These are phyloP conservation scores for Sisor rabdophorus DNA, from an alignment of 2,113 vertebrate species.

Conservation along the genomic window DNA sequence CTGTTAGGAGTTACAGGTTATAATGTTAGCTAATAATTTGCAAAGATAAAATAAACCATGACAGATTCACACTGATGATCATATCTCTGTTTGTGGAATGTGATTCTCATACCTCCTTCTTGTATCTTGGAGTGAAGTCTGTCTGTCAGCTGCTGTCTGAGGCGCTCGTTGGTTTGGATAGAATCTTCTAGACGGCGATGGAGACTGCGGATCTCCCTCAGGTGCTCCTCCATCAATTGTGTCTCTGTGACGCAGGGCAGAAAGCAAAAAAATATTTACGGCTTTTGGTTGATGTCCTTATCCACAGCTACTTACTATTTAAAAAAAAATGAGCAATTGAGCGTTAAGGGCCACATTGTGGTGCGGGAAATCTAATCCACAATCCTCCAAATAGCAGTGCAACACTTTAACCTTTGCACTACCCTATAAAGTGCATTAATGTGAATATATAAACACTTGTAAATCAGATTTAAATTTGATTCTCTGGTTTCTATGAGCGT, in stretches of 20 bases:
- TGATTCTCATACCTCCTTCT: slow-evolving; percentile 61
- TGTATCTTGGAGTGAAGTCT: slow-evolving; percentile 62
- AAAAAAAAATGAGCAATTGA: no score
- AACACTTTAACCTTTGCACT: no score
- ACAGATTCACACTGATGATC: neutral
- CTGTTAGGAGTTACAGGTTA: neutral
- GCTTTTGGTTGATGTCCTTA: no score
- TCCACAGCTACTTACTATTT: no score
- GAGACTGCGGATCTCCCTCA: slow-evolving; percentile 80
- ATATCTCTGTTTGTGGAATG: neutral
- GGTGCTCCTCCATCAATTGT: slow-evolving; percentile 83
- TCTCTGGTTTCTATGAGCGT: no score
- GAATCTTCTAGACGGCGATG: slow-evolving; percentile 85
- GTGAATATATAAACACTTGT: no score
- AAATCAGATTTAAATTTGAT: neutral
- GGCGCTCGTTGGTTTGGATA: slow-evolving; percentile 83
- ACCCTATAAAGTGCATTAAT: no score
- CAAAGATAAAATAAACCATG: neutral
- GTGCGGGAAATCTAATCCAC: no score
- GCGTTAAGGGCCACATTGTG: no score
- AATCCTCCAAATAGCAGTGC: no score
- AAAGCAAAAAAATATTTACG: neutral
- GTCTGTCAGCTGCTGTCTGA: slow-evolving; percentile 80
- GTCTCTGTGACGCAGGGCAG: slow-evolving; percentile 60
- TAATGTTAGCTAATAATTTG: neutral